Evolutionary conservation across 2,113 vertebrate genomes (phyloP), one percentile per base, ranked within the genome.

Genomic region (Eira barbara): DNA sequence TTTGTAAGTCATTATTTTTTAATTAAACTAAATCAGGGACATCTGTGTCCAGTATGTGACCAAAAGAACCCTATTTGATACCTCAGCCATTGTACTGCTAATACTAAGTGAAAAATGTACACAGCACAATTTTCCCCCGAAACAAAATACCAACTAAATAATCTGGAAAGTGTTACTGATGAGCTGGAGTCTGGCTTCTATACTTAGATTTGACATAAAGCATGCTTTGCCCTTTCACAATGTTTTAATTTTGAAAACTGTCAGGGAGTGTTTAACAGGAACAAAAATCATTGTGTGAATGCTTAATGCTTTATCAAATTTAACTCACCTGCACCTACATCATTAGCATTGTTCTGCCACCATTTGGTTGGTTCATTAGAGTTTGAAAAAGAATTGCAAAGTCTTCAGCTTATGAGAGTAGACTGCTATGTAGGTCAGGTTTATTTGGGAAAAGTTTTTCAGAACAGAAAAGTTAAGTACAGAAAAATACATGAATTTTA

Each of bases 11-110:
- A 84, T 95, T 93, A 91, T 78, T 80, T 95, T 96, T 94, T 45
- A 97, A 95, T 89, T 97, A 96, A 94, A 74, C 57, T 55, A 82
- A 73, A 82, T 78, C 31, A 82, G 55, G 15, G 39, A 80, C 83
- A 83, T 45, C 61, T 84, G n/a, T 59, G 36, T 82, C 27, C 29
- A n/a, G 45, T 45, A 57, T 73, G 74, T 18, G 39, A 67, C 7
- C 74, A 47, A 29, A 93, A 91, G 34, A 9, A 13, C 18, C 18
- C 10, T 39, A 13, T 31, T 91, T 94, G 21, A 23, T 74, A 36
- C 34, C 18, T 95, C 34, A 61, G 34, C 29, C 52, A 76, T 69
- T 67, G n/a, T 74, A 20, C 18, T 25, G 52, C 14, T 79, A 55
- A 79, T 27, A 63, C 29, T 42, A 79, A 61, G 27, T 47, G 34